These are phyloP conservation scores for Danio kyathit DNA, from an alignment of 2,797 vertebrate species.

Conservation along the genomic window DNA sequence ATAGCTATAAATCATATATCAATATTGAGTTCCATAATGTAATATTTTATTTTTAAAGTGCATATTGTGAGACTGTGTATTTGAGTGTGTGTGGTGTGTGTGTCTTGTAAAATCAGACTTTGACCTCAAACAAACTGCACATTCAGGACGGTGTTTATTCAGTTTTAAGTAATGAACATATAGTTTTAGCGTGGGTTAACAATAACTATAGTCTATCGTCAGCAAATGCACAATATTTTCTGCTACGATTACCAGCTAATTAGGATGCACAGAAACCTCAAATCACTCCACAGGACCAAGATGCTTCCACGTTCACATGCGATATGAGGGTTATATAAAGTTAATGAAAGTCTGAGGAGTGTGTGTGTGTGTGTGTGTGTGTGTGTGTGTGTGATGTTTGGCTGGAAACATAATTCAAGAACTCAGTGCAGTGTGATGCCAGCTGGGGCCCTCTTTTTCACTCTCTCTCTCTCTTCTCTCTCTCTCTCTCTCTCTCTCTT, in stretches of 20 bases:
- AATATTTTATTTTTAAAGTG: no score
- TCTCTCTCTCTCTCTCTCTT: no score
- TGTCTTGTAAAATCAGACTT: no score
- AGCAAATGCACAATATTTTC: background rate
- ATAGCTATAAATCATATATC: no score
- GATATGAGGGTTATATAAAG: constrained; percentile 30
- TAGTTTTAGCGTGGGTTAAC: background rate
- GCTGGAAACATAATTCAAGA: constrained; percentile 49
- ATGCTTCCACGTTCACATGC: background rate
- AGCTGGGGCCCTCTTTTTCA: constrained; percentile 55
- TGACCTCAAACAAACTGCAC: no score
- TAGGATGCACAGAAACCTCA: background rate
- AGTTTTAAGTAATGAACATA: background rate
- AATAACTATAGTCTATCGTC: background rate
- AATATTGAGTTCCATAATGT: no score
- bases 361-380: no score
- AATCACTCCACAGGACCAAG: constrained; percentile 1
- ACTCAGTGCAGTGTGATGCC: constrained; percentile 44
- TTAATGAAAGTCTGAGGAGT: constrained; percentile 38
- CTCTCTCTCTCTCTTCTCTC: no score
- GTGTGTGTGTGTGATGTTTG: constrained; percentile 40
- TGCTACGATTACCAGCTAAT: constrained; percentile 3
- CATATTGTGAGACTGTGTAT: no score
- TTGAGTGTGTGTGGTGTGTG: no score
- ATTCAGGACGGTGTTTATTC: background rate